Evolutionary conservation across 2,888 invertebrate species (phyloP).

Genomic region (Nezara viridula): DNA sequence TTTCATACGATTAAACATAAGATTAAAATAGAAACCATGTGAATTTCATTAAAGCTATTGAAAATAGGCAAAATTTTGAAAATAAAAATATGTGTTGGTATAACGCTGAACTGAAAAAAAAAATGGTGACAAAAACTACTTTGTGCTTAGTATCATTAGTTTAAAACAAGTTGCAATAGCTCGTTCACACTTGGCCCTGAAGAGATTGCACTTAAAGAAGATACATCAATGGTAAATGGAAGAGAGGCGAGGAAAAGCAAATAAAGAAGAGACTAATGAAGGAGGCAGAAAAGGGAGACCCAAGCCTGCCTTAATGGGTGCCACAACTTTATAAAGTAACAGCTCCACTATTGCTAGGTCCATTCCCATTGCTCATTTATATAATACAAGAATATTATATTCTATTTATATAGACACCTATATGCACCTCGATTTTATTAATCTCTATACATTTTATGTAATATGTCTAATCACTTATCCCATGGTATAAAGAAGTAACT

Average conservation of each 20-base stretch:
- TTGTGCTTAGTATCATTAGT: not conserved
- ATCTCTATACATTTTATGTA: not conserved
- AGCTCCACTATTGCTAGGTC: not conserved
- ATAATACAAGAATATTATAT: not conserved
- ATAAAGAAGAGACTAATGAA: not conserved
- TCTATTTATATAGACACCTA: constrained; percentile 1
- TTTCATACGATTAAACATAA: too few relatives aligned
- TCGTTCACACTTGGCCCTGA: not conserved
- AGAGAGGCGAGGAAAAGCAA: not conserved
- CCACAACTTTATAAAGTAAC: not conserved
- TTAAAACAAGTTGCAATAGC: not conserved
- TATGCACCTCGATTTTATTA: not conserved
- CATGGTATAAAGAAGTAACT: not conserved
- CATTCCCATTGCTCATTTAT: not conserved
- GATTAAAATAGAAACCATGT: too few relatives aligned
- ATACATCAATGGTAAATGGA: not conserved
- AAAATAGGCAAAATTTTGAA: too few relatives aligned
- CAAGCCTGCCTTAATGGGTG: not conserved
- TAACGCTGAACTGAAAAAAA: too few relatives aligned
- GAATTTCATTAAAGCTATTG: too few relatives aligned
- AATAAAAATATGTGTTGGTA: too few relatives aligned
- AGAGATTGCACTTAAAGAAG: not conserved
- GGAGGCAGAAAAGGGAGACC: not conserved
- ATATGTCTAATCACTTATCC: not conserved
- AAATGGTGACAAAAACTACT: too few relatives aligned